Conservation (phyloP, 1,140 invertebrate species). For the Dinoponera quadriceps region DNA sequence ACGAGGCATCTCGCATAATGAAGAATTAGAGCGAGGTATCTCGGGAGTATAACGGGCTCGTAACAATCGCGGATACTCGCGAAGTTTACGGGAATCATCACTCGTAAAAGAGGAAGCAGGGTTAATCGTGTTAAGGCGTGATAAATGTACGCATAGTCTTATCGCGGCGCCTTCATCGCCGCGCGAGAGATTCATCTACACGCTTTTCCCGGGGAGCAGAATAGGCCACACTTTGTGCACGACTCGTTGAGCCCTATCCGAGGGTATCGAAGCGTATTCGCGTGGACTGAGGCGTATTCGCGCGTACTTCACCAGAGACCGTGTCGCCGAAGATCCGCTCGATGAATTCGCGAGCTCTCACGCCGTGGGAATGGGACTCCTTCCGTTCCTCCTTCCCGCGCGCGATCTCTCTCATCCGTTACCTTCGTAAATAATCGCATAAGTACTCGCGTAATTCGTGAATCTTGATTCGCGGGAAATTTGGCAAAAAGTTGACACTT, state of each 20-base stretch:
- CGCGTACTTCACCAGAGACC: constrained; percentile 68
- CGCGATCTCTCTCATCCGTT: constrained; percentile 10
- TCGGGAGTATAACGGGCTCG: no score
- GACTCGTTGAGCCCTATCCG: constrained; percentile 74
- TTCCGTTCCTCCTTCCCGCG: constrained; percentile 57
- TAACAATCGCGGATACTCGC: no score
- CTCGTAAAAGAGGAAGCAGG: not conserved
- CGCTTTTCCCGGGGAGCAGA: constrained; percentile 28
- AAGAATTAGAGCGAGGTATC: no score
- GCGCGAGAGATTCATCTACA: constrained; percentile 21
- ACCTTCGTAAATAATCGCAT: not conserved
- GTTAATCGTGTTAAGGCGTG: constrained; percentile 51
- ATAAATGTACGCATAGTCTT: constrained; percentile 29
- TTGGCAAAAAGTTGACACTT: no score
- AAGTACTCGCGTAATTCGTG: no score
- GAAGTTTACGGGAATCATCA: not conserved
- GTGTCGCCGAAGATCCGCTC: constrained; percentile 50
- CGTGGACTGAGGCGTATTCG: constrained; percentile 73
- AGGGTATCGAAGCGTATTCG: constrained; percentile 72
- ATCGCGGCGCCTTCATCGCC: constrained; percentile 30
- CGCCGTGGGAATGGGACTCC: constrained; percentile 77
- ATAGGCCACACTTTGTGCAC: constrained; percentile 72
- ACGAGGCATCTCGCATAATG: no score
- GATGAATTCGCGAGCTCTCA: constrained; percentile 68
- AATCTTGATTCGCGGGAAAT: no score